A percentile compares a stretch with the other conserved stretches of the same genome.
Evolutionary conservation across 1,140 invertebrate species (phyloP).

Genomic region (Scylla paramamosain): DNA sequence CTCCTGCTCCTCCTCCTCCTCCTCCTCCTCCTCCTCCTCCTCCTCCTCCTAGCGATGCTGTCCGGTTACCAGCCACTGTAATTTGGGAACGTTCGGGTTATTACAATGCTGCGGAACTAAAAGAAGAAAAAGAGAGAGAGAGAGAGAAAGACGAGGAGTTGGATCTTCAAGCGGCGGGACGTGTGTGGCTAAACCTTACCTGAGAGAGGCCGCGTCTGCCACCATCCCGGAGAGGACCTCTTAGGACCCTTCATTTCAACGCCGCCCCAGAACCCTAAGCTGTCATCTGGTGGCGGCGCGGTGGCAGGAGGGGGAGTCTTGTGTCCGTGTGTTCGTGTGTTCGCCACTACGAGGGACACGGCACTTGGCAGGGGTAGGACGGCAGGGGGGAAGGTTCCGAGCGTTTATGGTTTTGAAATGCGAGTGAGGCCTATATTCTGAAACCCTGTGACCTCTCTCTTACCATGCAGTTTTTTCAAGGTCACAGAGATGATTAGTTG

Average conservation of each 20-base stretch:
- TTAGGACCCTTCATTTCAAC: neutral
- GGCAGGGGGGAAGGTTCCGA: neutral
- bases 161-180: conserved; percentile 35
- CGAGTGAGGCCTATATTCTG: neutral
- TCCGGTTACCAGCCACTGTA: conserved; percentile 62
- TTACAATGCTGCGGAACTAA: conserved; percentile 19
- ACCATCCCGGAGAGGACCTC: neutral
- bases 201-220: neutral
- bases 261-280: neutral
- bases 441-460: neutral
- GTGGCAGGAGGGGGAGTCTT: too few species aligned
- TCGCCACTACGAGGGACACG: too few species aligned
- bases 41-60: conserved; percentile 55
- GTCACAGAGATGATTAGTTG: too few species aligned
- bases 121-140: conserved; percentile 10
- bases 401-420: conserved; percentile 27
- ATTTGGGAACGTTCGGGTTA: conserved; percentile 49
- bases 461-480: too few species aligned
- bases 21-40: neutral
- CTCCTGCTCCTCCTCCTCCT: neutral
- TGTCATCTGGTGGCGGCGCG: conserved; percentile 38
- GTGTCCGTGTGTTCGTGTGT: too few species aligned
- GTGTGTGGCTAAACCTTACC: conserved; percentile 27
- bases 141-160: conserved; percentile 21
- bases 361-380: neutral